Evolutionary conservation across 1,140 invertebrate species (phyloP).

Genomic region (Sycophila sp.): DNA sequence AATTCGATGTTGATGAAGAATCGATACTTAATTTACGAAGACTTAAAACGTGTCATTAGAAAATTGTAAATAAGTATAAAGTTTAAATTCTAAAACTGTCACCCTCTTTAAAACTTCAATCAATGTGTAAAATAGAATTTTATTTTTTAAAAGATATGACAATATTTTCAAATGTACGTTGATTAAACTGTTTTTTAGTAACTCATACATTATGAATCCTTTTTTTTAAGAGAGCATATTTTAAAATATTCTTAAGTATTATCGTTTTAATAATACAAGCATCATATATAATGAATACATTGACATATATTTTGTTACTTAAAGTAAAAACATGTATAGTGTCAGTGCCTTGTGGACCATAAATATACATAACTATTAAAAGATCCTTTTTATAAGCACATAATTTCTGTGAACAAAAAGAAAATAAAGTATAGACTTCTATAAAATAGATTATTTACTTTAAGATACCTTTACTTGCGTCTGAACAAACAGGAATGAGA

Average conservation of each 20-base stretch:
- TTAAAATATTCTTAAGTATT: conserved; percentile 21
- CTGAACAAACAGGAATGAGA: too few species aligned
- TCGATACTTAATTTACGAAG: too few species aligned
- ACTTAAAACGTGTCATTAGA: too few species aligned
- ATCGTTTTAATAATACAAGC: conserved; percentile 4
- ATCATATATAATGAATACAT: background rate
- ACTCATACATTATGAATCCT: too few species aligned
- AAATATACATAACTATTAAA: background rate
- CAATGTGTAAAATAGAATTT: too few species aligned
- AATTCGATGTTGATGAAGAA: too few species aligned
- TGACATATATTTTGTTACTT: conserved; percentile 21
- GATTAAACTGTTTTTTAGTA: too few species aligned
- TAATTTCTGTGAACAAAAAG: background rate
- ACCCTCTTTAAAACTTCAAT: too few species aligned
- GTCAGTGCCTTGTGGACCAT: conserved; percentile 35
- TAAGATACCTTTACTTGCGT: background rate
- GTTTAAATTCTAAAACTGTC: too few species aligned
- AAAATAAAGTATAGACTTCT: background rate
- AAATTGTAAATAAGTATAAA: too few species aligned
- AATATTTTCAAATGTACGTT: too few species aligned
- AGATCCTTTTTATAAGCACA: background rate
- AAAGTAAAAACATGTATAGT: conserved; percentile 21
- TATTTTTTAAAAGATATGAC: background rate
- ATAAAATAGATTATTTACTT: background rate
- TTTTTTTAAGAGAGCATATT: too few species aligned